Percentiles rank a stretch among this genome's conserved stretches.
Conservation (phyloP, 2,113 vertebrate genomes). For the Anas platyrhynchos region DNA sequence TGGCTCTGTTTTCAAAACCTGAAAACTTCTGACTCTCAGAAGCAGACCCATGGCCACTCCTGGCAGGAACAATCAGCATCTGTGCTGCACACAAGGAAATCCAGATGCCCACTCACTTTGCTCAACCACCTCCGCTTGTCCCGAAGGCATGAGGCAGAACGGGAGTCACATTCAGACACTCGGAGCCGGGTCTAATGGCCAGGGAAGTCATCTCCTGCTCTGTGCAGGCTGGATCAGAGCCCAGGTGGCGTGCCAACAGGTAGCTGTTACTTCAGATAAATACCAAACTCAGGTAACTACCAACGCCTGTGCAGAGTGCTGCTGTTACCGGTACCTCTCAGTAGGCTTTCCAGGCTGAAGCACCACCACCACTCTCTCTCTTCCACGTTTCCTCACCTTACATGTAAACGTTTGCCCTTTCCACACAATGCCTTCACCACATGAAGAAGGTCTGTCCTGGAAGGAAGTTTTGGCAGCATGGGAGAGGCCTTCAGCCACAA, state of each 20-base stretch:
- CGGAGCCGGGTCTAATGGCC: not conserved
- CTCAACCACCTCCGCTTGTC: not conserved
- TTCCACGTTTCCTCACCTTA: not conserved
- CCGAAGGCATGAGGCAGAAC: not conserved
- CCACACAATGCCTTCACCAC: not conserved
- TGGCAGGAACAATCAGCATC: not conserved
- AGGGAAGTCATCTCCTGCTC: not conserved
- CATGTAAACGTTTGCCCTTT: not conserved
- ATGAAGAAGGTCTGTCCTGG: not conserved
- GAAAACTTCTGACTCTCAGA: not conserved
- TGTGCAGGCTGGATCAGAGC: not conserved
- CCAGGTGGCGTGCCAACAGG: not conserved
- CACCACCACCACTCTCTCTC: not conserved
- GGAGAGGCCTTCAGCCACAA: not conserved
- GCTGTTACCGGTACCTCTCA: not conserved
- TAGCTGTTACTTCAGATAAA: not conserved
- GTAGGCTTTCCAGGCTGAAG: not conserved
- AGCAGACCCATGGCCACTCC: not conserved
- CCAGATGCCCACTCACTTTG: not conserved
- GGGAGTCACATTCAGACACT: not conserved
- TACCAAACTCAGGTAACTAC: not conserved
- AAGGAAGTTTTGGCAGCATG: not conserved
- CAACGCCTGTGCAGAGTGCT: not conserved
- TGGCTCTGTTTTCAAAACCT: not conserved
- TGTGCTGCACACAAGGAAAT: not conserved